Evolutionary conservation across 1,140 invertebrate genomes (phyloP).

Genomic region (Drosophila obscura): DNA sequence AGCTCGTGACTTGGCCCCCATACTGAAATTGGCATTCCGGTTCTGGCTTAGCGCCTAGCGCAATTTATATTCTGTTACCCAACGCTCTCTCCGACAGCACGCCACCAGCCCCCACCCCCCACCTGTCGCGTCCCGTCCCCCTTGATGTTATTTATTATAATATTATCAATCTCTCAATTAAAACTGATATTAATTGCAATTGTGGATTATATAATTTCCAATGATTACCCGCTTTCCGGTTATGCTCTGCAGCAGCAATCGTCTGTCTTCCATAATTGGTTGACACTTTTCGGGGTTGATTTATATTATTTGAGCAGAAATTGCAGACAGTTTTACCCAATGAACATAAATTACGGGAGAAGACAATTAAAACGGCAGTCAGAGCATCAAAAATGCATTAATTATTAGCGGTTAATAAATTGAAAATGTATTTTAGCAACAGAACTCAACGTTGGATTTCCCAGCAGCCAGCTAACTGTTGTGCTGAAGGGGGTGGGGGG

Average conservation of each 20-base stretch:
- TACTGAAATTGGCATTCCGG: slow-evolving; percentile 33
- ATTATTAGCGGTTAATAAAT: not conserved
- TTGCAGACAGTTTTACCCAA: slow-evolving; percentile 13
- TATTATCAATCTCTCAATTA: slow-evolving; percentile 57
- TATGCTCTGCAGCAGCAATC: slow-evolving; percentile 2
- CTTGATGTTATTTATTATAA: slow-evolving; percentile 34
- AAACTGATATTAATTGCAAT: slow-evolving; percentile 39
- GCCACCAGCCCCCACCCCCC: no score
- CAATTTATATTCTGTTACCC: slow-evolving; percentile 44
- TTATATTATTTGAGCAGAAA: slow-evolving; percentile 29
- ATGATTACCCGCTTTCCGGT: slow-evolving; percentile 22
- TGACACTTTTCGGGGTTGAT: slow-evolving; percentile 36
- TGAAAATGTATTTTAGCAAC: not conserved
- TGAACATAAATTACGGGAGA: not conserved
- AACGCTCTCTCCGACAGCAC: not conserved
- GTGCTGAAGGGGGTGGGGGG: not conserved
- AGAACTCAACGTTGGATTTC: not conserved
- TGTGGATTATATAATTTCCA: slow-evolving; percentile 42
- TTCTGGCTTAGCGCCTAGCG: slow-evolving; percentile 40
- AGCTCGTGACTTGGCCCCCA: slow-evolving; percentile 45
- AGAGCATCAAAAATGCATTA: no score
- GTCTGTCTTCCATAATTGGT: slow-evolving; percentile 16
- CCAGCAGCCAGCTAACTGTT: not conserved
- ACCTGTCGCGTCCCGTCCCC: not conserved
- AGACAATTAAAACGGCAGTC: no score